Evolutionary conservation across 1,140 invertebrate species (phyloP), one percentile per base, ranked within the genome.

Genomic region (Cydia strobilella): DNA sequence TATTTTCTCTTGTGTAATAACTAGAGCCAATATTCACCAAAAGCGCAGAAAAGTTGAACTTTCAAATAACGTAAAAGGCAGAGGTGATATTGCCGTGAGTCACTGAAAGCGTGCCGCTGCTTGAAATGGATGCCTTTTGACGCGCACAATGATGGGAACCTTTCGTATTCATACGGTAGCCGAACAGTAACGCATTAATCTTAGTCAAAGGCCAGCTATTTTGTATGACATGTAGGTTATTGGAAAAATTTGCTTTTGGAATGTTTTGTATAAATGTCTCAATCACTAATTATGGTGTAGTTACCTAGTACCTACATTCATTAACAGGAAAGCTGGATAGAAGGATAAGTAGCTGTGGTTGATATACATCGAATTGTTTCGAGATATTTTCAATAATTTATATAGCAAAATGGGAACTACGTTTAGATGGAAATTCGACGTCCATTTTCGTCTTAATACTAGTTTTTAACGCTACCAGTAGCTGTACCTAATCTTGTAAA

Each of bases 121-220:
- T 69, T 35, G 27, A 18, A 18, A 35, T 18, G 65, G 42, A 69
- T 69, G 35, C 27, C 65, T 69, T 39, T 59, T 59, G 54, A 35
- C n/a, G 27, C 65, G 27, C 27, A 69, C 65, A 69, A 69, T 42
- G 31, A 69, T 69, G 65, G 27, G 65, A 69, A 42, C 65, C 65
- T 69, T 69, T 39, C 65, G 31, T 69, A 69, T 69, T 69, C 65
- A 69, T 69, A 39, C 65, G 10, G 63, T 31, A 20, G 65, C 65
- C 13, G 63, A 35, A 35, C 65, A 69, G 65, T 35, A 39, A 69
- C 27, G 65, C 20, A 69, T 69, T 69, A 69, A 39, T 35, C 27
- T 69, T 31, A 39, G 65, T 69, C 65, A 42, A n/a, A 69, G n/a
- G 6, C 54, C 5, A 10, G 54, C 54, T n/a, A 23, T 59, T 59